A percentile compares a stretch with the other conserved stretches of the same genome.
phyloP scores from a whole-genome alignment of 2,888 invertebrate genomes.

The Taenaris catops region DNA sequence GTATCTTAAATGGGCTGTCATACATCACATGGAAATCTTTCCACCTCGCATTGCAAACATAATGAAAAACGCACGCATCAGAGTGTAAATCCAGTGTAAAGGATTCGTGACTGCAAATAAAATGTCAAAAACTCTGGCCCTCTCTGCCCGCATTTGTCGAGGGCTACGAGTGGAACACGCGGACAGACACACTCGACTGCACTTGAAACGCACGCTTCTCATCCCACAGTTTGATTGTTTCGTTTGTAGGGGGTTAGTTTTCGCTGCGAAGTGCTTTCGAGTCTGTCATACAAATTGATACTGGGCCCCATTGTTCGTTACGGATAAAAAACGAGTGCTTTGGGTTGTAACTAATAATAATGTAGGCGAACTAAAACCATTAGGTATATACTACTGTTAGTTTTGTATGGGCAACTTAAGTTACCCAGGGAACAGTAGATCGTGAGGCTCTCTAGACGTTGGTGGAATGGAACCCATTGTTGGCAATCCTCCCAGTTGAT shows the following conservation, averaged over 20 bases:
- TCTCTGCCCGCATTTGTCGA: not conserved
- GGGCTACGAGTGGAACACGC: slow-evolving; percentile 16
- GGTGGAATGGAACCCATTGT: no score
- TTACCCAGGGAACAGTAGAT: no score
- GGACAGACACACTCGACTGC: slow-evolving; percentile 9
- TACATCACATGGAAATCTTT: no score
- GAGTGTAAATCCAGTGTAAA: not conserved
- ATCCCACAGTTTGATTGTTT: slow-evolving; percentile 5
- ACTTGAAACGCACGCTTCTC: slow-evolving; percentile 17
- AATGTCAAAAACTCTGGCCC: slow-evolving; percentile 3
- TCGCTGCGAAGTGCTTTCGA: not conserved
- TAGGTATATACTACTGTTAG: no score
- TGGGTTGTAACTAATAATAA: no score
- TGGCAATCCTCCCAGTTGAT: no score
- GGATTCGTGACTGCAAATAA: not conserved
- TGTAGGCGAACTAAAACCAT: no score
- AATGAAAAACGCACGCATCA: no score
- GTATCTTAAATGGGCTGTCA: not conserved
- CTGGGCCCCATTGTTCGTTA: not conserved
- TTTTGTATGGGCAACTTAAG: no score
- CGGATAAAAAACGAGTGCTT: no score
- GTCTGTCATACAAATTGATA: slow-evolving; percentile 4
- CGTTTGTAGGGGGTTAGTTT: slow-evolving; percentile 5
- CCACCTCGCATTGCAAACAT: no score
- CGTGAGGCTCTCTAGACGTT: no score